Conservation (phyloP, 2,113 vertebrate genomes). For the Callopanchax toddi region DNA sequence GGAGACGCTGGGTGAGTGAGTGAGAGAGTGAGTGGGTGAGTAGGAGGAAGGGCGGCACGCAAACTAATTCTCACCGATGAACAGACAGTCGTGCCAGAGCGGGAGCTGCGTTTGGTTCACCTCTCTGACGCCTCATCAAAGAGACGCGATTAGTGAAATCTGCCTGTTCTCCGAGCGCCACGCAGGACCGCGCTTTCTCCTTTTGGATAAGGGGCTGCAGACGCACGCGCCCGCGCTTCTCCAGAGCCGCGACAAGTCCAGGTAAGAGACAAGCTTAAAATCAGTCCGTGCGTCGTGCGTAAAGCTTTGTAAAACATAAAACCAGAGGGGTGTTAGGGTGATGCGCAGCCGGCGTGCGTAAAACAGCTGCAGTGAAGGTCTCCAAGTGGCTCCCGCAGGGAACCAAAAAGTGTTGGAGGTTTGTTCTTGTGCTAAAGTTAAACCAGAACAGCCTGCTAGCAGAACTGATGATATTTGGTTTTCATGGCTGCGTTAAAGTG, state of each 20-base stretch:
- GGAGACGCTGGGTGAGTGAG: slow-evolving; percentile 64
- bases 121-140: slow-evolving; percentile 38
- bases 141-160: slow-evolving; percentile 9
- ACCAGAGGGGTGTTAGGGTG: not conserved
- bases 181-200: slow-evolving; percentile 51
- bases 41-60: slow-evolving; percentile 69
- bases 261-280: slow-evolving; percentile 55
- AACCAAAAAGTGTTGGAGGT: slow-evolving; percentile 11
- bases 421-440: slow-evolving; percentile 15
- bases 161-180: slow-evolving; percentile 2
- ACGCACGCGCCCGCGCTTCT: slow-evolving; percentile 57
- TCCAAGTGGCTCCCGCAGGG: slow-evolving; percentile 17
- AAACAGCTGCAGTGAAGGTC: slow-evolving; percentile 54
- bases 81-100: slow-evolving; percentile 59
- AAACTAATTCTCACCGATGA: slow-evolving; percentile 72
- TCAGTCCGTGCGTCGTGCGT: not conserved
- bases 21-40: slow-evolving; percentile 53
- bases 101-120: slow-evolving; percentile 49
- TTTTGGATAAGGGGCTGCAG: slow-evolving; percentile 58
- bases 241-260: slow-evolving; percentile 57
- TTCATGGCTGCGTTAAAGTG: not conserved
- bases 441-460: not conserved
- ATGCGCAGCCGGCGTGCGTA: slow-evolving; percentile 41
- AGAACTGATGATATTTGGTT: no score
- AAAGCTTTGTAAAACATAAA: not conserved